Evolutionary conservation across 2,888 invertebrate genomes (phyloP).

Genomic region (Arrhopalites spinosus): DNA sequence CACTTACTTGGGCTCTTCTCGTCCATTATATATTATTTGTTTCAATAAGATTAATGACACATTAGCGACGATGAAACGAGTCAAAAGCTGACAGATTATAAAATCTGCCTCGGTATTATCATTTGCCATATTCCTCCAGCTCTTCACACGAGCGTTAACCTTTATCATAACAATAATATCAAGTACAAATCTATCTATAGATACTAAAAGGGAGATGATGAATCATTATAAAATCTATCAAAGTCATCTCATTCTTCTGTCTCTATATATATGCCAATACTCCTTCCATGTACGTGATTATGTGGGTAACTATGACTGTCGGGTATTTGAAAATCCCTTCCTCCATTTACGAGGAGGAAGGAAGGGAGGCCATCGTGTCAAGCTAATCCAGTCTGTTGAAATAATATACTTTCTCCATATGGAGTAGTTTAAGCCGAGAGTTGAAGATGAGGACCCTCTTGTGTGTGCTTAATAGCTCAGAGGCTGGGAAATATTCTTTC

Average conservation of each 20-base stretch:
- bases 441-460: background rate
- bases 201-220: too few species aligned
- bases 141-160: too few species aligned
- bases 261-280: too few species aligned
- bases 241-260: too few species aligned
- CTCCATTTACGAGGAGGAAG: too few species aligned
- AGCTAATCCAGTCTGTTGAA: background rate
- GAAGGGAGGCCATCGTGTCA: too few species aligned
- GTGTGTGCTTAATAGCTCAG: constrained; percentile 31
- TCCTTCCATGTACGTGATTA: too few species aligned
- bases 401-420: background rate
- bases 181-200: too few species aligned
- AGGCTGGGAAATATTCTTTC: constrained; percentile 23
- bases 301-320: too few species aligned
- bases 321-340: too few species aligned
- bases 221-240: too few species aligned
- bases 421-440: background rate
- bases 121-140: background rate
- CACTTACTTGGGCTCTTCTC: constrained; percentile 16
- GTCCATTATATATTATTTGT: constrained; percentile 20
- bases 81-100: constrained; percentile 36
- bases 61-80: constrained; percentile 34
- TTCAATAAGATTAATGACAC: constrained; percentile 39
- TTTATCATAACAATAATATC: too few species aligned
- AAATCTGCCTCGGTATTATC: background rate